These are phyloP conservation scores for Smittia aterrima DNA, from an alignment of 2,888 invertebrate species.

Conservation along the genomic window DNA sequence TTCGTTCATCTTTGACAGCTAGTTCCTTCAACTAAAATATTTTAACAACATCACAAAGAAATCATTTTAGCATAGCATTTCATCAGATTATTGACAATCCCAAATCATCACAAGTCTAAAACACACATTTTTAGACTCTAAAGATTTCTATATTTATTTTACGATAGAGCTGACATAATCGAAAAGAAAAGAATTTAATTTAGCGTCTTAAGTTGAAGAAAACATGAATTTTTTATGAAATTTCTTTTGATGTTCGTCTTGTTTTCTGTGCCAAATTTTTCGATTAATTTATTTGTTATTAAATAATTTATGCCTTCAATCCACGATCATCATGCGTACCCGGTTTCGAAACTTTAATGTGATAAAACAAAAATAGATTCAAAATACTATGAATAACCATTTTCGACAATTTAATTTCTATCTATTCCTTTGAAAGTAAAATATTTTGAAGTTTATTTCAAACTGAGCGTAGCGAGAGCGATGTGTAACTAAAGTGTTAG, in stretches of 20 bases:
- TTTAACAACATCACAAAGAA: background rate
- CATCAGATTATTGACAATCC: background rate
- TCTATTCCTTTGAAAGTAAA: background rate
- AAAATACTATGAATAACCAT: background rate
- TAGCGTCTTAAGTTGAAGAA: background rate
- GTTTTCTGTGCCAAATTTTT: background rate
- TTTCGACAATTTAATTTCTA: background rate
- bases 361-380: background rate
- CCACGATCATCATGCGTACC: background rate
- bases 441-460: background rate
- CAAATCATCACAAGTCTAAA: background rate
- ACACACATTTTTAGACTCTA: background rate
- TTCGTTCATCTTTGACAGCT: background rate
- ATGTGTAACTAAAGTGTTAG: background rate
- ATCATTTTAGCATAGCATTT: background rate
- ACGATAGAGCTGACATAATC: too few species aligned
- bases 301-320: background rate
- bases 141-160: too few species aligned
- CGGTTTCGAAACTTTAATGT: constrained; percentile 6
- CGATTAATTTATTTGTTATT: background rate
- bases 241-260: background rate
- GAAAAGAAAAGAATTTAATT: background rate
- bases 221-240: background rate
- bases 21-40: background rate
- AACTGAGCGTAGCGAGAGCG: background rate